phyloP scores from a whole-genome alignment of 1,140 invertebrate genomes.

The Hestina assimilis region DNA sequence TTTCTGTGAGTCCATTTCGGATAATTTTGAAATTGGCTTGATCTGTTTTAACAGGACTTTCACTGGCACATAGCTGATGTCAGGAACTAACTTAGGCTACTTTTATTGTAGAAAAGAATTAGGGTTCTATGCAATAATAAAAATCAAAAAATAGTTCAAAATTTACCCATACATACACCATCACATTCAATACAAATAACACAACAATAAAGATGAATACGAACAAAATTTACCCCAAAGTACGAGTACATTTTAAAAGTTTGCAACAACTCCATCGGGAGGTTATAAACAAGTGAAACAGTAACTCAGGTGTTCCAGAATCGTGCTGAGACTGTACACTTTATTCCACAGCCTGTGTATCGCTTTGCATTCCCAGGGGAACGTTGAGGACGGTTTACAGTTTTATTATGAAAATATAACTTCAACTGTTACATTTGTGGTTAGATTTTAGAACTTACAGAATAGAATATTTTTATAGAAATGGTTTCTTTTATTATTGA shows the following conservation, averaged over 20 bases:
- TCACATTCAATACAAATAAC: neutral
- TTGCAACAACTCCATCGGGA: neutral
- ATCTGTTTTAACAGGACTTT: too few relatives aligned
- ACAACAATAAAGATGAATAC: neutral
- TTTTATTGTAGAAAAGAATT: too few relatives aligned
- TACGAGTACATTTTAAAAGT: constrained; percentile 6
- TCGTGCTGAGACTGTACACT: constrained; percentile 32
- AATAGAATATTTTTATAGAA: too few relatives aligned
- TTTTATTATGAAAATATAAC: neutral
- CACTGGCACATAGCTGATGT: too few relatives aligned
- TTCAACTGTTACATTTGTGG: neutral
- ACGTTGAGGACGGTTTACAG: neutral
- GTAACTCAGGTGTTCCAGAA: constrained; percentile 39
- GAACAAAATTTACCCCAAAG: neutral
- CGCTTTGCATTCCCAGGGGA: neutral
- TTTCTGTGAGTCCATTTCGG: too few relatives aligned
- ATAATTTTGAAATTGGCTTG: too few relatives aligned
- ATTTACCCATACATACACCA: neutral
- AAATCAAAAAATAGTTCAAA: too few relatives aligned
- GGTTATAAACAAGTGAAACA: constrained; percentile 24
- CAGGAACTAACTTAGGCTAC: too few relatives aligned
- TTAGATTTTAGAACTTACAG: neutral
- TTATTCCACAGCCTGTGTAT: constrained; percentile 4
- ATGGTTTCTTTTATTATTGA: too few relatives aligned
- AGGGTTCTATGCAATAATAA: too few relatives aligned